Conservation (phyloP, 2,113 vertebrate species). For the Aplodontia rufa region DNA sequence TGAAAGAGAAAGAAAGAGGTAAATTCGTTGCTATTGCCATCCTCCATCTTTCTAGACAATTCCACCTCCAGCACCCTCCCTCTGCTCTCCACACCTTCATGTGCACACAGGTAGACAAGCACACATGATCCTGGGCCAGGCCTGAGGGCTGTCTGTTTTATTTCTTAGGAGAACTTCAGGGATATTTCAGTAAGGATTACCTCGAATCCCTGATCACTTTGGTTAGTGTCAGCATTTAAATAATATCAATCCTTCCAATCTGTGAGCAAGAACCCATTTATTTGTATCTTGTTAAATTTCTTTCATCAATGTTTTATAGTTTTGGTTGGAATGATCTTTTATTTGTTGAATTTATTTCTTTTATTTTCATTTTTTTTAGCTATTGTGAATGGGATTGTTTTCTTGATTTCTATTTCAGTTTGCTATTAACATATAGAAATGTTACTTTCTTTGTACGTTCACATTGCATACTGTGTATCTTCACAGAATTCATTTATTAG, state of each 20-base stretch:
- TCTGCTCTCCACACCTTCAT: not conserved
- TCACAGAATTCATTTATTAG: too few relatives aligned
- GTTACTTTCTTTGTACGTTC: too few relatives aligned
- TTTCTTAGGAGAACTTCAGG: not conserved
- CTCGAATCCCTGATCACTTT: not conserved
- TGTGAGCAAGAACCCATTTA: too few relatives aligned
- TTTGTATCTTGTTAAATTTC: not conserved
- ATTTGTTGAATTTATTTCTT: not conserved
- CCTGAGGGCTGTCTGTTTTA: too few relatives aligned
- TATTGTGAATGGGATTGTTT: too few relatives aligned
- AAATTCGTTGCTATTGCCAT: not conserved
- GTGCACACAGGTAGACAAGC: rapidly evolving
- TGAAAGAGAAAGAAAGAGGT: not conserved
- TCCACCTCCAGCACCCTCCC: rapidly evolving
- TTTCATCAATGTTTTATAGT: not conserved
- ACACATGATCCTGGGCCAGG: too few relatives aligned
- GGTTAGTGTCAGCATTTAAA: not conserved
- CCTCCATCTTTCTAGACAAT: not conserved
- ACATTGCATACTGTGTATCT: too few relatives aligned
- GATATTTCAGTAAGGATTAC: not conserved
- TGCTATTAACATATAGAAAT: too few relatives aligned
- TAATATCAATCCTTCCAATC: not conserved
- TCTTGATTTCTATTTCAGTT: too few relatives aligned
- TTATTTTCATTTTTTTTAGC: not conserved
- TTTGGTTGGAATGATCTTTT: not conserved